Percentiles rank a stretch among this genome's conserved stretches.
Conservation (phyloP, 2,888 invertebrate genomes). For the Drosophila melanosoma region DNA sequence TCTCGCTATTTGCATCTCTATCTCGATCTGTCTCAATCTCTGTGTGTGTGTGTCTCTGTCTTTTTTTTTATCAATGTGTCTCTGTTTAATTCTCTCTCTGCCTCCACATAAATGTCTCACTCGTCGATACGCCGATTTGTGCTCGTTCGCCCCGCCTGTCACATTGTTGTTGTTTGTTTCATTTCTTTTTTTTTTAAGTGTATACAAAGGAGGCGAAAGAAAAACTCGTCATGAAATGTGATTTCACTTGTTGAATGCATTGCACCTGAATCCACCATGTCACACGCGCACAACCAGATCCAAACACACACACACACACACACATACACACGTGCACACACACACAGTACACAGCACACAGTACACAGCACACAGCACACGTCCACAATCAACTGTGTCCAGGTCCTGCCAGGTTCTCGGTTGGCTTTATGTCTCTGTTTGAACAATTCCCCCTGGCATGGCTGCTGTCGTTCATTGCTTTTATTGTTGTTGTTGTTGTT, state of each 20-base stretch:
- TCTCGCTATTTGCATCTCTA: conserved; percentile 2
- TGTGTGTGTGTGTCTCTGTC: conserved; percentile 14
- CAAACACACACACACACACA: conserved; percentile 10
- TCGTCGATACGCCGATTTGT: conserved; percentile 33
- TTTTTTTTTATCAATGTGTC: conserved; percentile 9
- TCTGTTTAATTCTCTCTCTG: conserved; percentile 14
- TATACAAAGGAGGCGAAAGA: conserved; percentile 9
- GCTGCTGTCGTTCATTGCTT: conserved; percentile 44
- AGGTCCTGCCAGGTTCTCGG: conserved; percentile 25
- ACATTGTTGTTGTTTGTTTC: conserved; percentile 49
- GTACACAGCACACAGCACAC: not conserved
- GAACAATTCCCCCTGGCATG: conserved; percentile 56
- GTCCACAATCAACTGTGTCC: conserved; percentile 1
- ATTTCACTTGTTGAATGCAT: conserved; percentile 73
- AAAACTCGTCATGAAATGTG: conserved; percentile 36
- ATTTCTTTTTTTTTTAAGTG: conserved; percentile 34
- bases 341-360: not conserved
- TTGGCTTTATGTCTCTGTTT: conserved; percentile 58
- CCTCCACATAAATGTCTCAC: conserved; percentile 36
- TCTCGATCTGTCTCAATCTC: conserved; percentile 7
- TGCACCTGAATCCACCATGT: conserved; percentile 61
- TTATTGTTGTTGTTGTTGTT: conserved; percentile 32
- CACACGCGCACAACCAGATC: conserved; percentile 20
- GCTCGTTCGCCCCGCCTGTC: conserved; percentile 35
- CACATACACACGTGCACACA: not conserved